These are phyloP conservation scores for Gisinianus flammeolus DNA, from an alignment of 2,888 invertebrate species.

Conservation along the genomic window DNA sequence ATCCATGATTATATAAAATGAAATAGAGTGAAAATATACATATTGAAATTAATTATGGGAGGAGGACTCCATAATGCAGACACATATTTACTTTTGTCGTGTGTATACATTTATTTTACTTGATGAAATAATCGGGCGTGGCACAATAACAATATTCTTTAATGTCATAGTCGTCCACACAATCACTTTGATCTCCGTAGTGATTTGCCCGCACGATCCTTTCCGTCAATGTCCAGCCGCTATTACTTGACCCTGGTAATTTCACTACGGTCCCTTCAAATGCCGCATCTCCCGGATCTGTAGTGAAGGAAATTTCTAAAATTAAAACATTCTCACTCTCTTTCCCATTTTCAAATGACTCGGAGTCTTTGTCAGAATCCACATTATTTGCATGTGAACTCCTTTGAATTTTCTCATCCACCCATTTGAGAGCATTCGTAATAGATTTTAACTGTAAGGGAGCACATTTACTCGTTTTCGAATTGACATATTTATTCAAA, in stretches of 20 bases:
- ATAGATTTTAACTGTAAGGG: background rate
- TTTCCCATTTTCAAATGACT: background rate
- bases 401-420: background rate
- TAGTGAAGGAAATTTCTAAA: conserved; percentile 9
- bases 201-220: conserved; percentile 13
- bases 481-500: background rate
- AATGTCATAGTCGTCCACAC: conserved; percentile 19
- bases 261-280: conserved; percentile 15
- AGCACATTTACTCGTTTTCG: background rate
- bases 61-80: too few species aligned
- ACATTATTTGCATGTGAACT: background rate
- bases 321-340: background rate
- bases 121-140: background rate
- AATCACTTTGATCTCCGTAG: conserved; percentile 25
- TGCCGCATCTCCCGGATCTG: background rate
- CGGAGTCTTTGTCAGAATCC: background rate
- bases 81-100: too few species aligned
- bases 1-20: too few species aligned
- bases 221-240: conserved; percentile 60
- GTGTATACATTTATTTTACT: too few species aligned
- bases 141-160: conserved; percentile 23
- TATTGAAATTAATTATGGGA: too few species aligned
- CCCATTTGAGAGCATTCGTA: background rate
- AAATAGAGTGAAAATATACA: too few species aligned
- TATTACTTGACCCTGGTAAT: background rate